Evolutionary conservation across 2,113 vertebrate genomes (phyloP), one percentile per base, ranked within the genome.

Genomic region (Tragelaphus strepsiceros): DNA sequence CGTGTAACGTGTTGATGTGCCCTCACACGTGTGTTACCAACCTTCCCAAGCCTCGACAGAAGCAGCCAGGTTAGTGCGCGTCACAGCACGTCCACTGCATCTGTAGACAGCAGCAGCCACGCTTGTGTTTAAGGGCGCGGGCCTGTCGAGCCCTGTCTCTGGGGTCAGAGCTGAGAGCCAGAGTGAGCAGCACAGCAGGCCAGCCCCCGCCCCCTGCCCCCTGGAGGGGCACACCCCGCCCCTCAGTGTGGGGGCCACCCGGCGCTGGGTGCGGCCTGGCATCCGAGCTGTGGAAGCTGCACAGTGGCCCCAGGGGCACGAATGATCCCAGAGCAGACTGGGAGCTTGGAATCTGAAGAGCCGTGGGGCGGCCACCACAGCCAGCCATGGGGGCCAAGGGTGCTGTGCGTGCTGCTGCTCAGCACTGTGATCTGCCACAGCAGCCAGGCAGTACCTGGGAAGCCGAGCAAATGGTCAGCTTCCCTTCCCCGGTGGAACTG

Each of bases 1-100:
- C 99, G 1, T 99, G 99, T 96, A 99, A 99, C 0, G 99, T 99
- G 83, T 98, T 99, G 64, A 99, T 99, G 99, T 99, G 99, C 85
- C 99, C 99, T 4, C 99, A 99, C 95, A 99, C 99, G 3, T 99
- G 99, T 30, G 99, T 99, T 19, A 99, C 99, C 98, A 99, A 99
- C 99, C 99, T 99, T 61, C 99, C 99, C 89, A 99, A 99, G 94
- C 99, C 99, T 6, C 99, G 99, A 21, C 99, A 99, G 98, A 99
- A 99, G 64, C 99, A 99, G 94, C 99, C 99, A 98, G 99, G 99
- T 99, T 32, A 98, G 98, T 90, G 24, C 16, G 2, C 16, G 0
- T 32, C 4, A 4, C 22, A 49, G 2, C 24, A 46, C 0, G 28
- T 51, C 26, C 5, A 0, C 35, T 16, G 35, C 1, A 1, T 26